Conservation (phyloP, 2,113 vertebrate species). For the Peromyscus californicus region DNA sequence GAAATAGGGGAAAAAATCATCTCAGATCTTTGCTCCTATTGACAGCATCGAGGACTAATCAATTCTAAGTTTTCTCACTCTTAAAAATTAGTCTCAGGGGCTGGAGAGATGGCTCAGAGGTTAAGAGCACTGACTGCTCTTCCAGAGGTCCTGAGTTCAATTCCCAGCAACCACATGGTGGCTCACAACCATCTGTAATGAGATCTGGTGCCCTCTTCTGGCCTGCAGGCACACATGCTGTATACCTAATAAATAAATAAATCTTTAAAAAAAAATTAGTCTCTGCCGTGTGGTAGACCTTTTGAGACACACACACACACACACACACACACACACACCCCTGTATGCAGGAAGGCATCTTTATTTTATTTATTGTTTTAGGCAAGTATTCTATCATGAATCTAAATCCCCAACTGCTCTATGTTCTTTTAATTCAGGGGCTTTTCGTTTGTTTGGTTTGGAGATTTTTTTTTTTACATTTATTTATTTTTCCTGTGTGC, state of each 20-base stretch:
- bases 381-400: not conserved
- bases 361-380: not conserved
- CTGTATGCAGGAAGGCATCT: not conserved
- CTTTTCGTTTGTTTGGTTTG: not conserved
- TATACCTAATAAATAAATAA: too few relatives aligned
- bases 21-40: not conserved
- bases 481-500: not conserved
- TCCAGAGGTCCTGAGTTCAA: too few relatives aligned
- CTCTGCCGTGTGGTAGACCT: not conserved
- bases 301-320: not conserved
- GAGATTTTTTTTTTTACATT: not conserved
- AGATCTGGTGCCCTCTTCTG: too few relatives aligned
- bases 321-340: not conserved
- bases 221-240: too few relatives aligned
- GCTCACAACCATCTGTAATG: too few relatives aligned
- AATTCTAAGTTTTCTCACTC: not conserved
- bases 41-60: rapidly evolving
- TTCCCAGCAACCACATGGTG: too few relatives aligned
- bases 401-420: not conserved
- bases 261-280: too few relatives aligned
- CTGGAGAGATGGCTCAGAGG: too few relatives aligned
- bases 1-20: not conserved
- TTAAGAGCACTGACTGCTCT: too few relatives aligned
- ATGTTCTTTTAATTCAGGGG: not conserved
- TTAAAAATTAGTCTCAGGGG: not conserved